These are phyloP conservation scores for Helicoverpa armigera DNA, from an alignment of 1,140 invertebrate species.

Conservation along the genomic window DNA sequence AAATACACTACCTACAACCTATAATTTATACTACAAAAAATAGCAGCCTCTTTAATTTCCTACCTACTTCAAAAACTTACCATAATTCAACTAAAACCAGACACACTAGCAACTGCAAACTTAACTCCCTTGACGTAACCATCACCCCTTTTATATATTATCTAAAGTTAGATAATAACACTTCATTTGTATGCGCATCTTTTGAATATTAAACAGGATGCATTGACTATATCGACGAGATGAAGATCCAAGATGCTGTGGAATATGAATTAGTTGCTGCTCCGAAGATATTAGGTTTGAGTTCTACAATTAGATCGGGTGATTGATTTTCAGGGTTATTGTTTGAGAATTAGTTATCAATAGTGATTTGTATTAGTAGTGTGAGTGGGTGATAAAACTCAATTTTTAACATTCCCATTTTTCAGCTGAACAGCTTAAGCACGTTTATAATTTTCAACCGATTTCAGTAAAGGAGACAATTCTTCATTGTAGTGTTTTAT, in stretches of 20 bases:
- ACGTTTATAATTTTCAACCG: too few species aligned
- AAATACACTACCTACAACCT: too few species aligned
- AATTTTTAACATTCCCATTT: too few species aligned
- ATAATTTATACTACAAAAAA: too few species aligned
- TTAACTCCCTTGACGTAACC: not conserved
- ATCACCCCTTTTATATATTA: constrained; percentile 40
- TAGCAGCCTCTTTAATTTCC: not conserved
- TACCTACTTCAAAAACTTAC: not conserved
- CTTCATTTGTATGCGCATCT: constrained; percentile 53
- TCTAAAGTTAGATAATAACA: constrained; percentile 45
- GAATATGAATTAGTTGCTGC: constrained; percentile 33
- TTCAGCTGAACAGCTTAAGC: too few species aligned
- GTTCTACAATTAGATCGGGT: not conserved
- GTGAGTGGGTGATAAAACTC: too few species aligned
- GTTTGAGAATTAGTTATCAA: not conserved
- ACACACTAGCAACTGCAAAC: constrained; percentile 2
- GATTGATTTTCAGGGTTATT: not conserved
- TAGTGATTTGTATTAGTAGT: too few species aligned
- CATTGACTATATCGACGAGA: constrained; percentile 45
- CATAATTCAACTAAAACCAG: not conserved
- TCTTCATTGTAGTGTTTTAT: too few species aligned
- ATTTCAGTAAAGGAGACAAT: too few species aligned
- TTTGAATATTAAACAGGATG: constrained; percentile 53
- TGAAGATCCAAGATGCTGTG: constrained; percentile 22
- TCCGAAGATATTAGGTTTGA: not conserved